Evolutionary conservation across 2,113 vertebrate genomes (phyloP), one percentile per base, ranked within the genome.

Genomic region (Cryptotis parvus): DNA sequence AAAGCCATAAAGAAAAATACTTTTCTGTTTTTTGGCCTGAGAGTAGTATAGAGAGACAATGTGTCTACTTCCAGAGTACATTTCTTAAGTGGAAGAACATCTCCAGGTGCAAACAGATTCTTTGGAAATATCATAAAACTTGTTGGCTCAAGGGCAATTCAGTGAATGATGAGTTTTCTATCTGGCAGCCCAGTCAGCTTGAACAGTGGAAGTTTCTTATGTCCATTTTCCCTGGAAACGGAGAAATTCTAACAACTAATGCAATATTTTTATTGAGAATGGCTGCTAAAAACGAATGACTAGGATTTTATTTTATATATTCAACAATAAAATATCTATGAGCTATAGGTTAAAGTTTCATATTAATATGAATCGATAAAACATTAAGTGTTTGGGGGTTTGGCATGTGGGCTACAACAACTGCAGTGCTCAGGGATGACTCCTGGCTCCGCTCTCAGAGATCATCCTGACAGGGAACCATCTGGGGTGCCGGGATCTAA

Each of bases 141-240:
- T 87, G 86, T 88, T 68, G 3, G 80, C 97, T 96, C 94, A 79
- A 96, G 96, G 97, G 96, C 96, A 96, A 89, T 78, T 91, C 90
- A 45, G 88, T 97, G 94, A 97, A 91, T 94, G 97, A 97, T 97
- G 96, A 58, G 94, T 22, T 69, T 92, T 95, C 83, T 93, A 1
- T 93, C 77, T 92, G 91, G 91, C 73, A 97, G 45, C 61, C 88
- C 69, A 68, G 78, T 90, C 84, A 78, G 78, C 61, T 94, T 95
- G 95, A 96, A 96, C 96, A 96, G 93, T 94, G 96, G 79, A 90
- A 94, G 55, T 63, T 96, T 92, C 89, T 96, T 94, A 70, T 92
- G 70, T 96, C 91, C 93, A 96, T 96, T 97, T 96, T 96, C 96
- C 73, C 78, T 84, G 91, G 78, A 49, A 65, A 91, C 82, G 74